A percentile compares a stretch with the other conserved stretches of the same genome.
Evolutionary conservation across 2,113 vertebrate species (phyloP).

Genomic region (Pituophis catenifer): DNA sequence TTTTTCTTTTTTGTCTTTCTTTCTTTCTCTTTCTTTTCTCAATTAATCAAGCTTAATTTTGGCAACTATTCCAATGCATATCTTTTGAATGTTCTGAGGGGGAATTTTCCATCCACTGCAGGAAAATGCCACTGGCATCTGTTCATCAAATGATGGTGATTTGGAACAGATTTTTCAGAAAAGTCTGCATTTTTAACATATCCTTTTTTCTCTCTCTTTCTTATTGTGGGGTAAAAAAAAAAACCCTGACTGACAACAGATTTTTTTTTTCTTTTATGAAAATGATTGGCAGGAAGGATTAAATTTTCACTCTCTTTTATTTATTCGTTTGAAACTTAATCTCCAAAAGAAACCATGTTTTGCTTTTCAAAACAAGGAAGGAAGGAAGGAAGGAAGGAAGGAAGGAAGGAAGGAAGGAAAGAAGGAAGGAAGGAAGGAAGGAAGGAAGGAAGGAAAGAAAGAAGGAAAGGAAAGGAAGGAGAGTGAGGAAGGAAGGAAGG

Average conservation of each 20-base stretch:
- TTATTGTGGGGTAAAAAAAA: not conserved
- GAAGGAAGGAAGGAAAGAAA: rapidly evolving
- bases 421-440: too few relatives aligned
- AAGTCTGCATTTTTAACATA: conserved; percentile 49
- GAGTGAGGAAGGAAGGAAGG: too few relatives aligned
- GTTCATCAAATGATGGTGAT: conserved; percentile 58
- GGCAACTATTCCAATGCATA: not conserved
- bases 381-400: too few relatives aligned
- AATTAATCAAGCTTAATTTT: conserved; percentile 2
- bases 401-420: too few relatives aligned
- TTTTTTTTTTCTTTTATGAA: conserved; percentile 35
- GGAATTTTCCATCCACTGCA: conserved; percentile 48
- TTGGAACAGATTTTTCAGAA: conserved; percentile 51
- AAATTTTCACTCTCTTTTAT: conserved; percentile 42
- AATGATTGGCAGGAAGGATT: conserved; percentile 59
- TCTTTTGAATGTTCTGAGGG: not conserved
- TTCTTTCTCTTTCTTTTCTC: not conserved
- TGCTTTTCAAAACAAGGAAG: not conserved
- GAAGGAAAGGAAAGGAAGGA: too few relatives aligned
- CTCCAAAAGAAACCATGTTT: conserved; percentile 38
- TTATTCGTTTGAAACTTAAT: conserved; percentile 36
- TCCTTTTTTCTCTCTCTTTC: not conserved
- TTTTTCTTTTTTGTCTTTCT: too few relatives aligned
- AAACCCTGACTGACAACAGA: not conserved
- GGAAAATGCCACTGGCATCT: conserved; percentile 54